These are phyloP conservation scores for Oophaga sylvatica DNA, from an alignment of 2,797 vertebrate genomes.

Conservation along the genomic window DNA sequence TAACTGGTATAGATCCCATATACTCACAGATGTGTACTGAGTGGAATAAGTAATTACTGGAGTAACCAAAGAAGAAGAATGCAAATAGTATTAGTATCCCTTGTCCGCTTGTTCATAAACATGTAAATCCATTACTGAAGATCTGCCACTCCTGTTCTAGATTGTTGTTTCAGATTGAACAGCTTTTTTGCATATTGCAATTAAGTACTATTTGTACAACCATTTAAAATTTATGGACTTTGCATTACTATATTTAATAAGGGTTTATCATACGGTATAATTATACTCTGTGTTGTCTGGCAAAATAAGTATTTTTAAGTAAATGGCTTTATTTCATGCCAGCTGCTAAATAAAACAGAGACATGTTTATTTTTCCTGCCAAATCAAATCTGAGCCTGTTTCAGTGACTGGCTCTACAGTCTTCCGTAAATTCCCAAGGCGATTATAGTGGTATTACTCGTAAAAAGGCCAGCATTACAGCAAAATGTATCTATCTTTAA, in stretches of 20 bases:
- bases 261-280: conserved; percentile 53
- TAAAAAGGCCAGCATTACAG: conserved; percentile 36
- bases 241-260: conserved; percentile 52
- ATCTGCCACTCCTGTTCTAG: neutral
- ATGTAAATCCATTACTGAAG: neutral
- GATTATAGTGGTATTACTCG: conserved; percentile 52
- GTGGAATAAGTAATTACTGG: neutral
- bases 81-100: neutral
- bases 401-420: conserved; percentile 53
- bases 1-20: neutral
- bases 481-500: conserved; percentile 55
- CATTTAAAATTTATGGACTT: conserved; percentile 38
- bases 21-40: neutral
- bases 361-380: conserved; percentile 58
- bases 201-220: conserved; percentile 30
- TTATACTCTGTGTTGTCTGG: conserved; percentile 58
- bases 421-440: conserved; percentile 52
- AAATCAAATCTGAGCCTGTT: conserved; percentile 52
- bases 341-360: conserved; percentile 62
- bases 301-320: conserved; percentile 56
- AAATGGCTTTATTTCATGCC: conserved; percentile 58
- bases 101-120: neutral
- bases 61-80: neutral
- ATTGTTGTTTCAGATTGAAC: neutral
- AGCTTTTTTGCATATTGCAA: conserved; percentile 24